Conservation (phyloP, 2,113 vertebrate species). For the Alligator mississippiensis region DNA sequence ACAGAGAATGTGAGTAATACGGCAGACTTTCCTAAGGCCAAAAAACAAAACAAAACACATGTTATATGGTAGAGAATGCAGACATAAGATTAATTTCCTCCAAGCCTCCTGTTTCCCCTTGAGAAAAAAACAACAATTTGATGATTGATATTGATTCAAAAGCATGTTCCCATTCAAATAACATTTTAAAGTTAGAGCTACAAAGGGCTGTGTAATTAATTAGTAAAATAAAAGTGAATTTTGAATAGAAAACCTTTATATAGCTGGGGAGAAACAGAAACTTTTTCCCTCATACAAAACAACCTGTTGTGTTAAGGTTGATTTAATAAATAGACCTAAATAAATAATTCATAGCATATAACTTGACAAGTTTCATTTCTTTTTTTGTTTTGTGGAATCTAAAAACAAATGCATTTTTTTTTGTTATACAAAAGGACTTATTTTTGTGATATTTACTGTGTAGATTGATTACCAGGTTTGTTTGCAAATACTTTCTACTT, state of each 20-base stretch:
- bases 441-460: neutral
- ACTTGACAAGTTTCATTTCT: conserved; percentile 34
- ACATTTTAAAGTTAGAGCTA: conserved; percentile 44
- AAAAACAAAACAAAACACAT: neutral
- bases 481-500: neutral
- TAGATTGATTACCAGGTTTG: neutral
- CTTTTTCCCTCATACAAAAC: conserved; percentile 1
- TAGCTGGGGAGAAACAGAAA: conserved; percentile 29
- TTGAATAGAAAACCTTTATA: conserved; percentile 38
- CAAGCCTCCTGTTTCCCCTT: conserved; percentile 8
- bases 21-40: conserved; percentile 1
- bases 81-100: conserved; percentile 47
- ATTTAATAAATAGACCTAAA: neutral
- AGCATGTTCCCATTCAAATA: conserved; percentile 46
- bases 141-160: conserved; percentile 61
- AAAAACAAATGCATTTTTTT: neutral
- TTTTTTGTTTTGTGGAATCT: neutral
- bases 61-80: conserved; percentile 1
- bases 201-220: conserved; percentile 48
- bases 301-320: conserved; percentile 29
- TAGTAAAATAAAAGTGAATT: conserved; percentile 52
- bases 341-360: conserved; percentile 17
- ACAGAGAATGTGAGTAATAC: neutral
- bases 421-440: neutral
- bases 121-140: conserved; percentile 37